Conservation (phyloP, 2,797 vertebrate species). For the Smutsia temminckii region DNA sequence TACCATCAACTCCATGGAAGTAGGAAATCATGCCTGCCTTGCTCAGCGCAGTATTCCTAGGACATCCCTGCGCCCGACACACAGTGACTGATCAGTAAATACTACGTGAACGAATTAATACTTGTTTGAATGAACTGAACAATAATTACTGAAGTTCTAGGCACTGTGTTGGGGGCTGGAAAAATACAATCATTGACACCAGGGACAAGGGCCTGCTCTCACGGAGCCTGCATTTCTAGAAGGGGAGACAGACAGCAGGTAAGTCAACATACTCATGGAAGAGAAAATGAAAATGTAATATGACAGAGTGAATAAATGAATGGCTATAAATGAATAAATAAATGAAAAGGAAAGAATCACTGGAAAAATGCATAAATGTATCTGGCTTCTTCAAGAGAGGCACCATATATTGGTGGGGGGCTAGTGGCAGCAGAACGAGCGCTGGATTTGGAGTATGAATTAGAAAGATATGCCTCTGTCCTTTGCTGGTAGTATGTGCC, state of each 20-base stretch:
- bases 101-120: neutral
- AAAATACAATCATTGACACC: neutral
- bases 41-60: neutral
- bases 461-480: neutral
- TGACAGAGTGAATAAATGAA: neutral
- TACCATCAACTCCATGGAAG: neutral
- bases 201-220: neutral
- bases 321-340: neutral
- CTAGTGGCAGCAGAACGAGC: too few species aligned
- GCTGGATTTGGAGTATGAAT: neutral
- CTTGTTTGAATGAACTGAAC: slow-evolving; percentile 32
- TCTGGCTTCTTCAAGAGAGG: neutral
- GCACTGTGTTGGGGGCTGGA: neutral
- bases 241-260: neutral
- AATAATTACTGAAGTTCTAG: neutral
- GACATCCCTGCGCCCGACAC: neutral
- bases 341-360: too few species aligned
- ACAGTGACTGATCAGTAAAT: neutral
- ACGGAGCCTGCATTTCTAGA: neutral
- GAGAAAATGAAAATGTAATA: neutral
- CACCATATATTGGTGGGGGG: neutral
- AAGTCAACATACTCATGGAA: neutral
- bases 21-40: neutral
- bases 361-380: neutral
- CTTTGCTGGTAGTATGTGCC: neutral